A percentile compares a stretch with the other conserved stretches of the same genome.
phyloP scores from a whole-genome alignment of 2,113 vertebrate species.

The Salvelinus alpinus region DNA sequence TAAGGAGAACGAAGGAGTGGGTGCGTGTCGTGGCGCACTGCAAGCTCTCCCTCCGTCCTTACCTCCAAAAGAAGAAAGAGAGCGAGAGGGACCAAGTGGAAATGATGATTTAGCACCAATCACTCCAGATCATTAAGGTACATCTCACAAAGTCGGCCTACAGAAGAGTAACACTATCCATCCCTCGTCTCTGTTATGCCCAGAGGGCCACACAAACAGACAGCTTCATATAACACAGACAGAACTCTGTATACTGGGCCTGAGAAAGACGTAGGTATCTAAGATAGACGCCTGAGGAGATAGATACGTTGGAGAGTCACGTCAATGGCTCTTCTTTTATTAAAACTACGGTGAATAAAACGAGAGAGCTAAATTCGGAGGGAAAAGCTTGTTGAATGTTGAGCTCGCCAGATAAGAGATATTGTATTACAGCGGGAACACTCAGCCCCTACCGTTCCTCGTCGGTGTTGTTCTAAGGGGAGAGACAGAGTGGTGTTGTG shows the following conservation, averaged over 20 bases:
- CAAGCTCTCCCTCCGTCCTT: neutral
- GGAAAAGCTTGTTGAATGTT: slow-evolving; percentile 50
- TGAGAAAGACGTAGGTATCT: neutral
- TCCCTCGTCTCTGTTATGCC: neutral
- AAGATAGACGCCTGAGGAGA: neutral
- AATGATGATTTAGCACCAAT: slow-evolving; percentile 24
- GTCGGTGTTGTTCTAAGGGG: neutral
- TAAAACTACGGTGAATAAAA: neutral
- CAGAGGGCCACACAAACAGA: slow-evolving; percentile 5
- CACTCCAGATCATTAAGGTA: neutral
- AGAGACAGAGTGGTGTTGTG: slow-evolving; percentile 58
- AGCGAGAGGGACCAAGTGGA: neutral
- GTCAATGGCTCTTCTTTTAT: neutral
- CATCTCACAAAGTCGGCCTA: neutral
- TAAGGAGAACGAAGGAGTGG: slow-evolving; percentile 24
- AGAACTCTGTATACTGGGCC: neutral
- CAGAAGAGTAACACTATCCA: neutral
- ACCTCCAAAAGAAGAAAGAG: neutral
- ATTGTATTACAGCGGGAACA: slow-evolving; percentile 52
- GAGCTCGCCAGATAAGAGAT: slow-evolving; percentile 56
- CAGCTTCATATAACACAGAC: slow-evolving; percentile 26
- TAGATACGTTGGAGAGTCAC: neutral
- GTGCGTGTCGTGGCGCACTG: slow-evolving; percentile 8
- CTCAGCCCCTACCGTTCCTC: slow-evolving; percentile 28
- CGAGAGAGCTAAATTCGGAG: slow-evolving; percentile 39